Percentiles rank a stretch among this genome's conserved stretches.
These are phyloP conservation scores for Tipula unca DNA, from an alignment of 2,888 invertebrate species.

Conservation along the genomic window DNA sequence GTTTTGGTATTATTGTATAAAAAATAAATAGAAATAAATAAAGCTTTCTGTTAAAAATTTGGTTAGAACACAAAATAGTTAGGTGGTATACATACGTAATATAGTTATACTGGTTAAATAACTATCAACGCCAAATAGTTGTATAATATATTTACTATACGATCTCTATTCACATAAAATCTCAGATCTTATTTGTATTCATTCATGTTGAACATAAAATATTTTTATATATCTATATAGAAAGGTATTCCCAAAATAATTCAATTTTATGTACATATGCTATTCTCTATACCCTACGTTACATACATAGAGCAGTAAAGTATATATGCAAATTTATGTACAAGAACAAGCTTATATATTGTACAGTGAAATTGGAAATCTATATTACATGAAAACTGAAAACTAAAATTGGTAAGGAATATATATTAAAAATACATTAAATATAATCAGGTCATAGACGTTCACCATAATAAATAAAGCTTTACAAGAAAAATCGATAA, in stretches of 20 bases:
- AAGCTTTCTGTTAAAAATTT: not conserved
- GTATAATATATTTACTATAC: not conserved
- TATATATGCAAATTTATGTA: not conserved
- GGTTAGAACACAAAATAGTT: too few relatives aligned
- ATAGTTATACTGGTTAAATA: not conserved
- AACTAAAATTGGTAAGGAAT: not conserved
- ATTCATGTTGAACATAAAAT: not conserved
- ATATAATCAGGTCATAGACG: conserved; percentile 2
- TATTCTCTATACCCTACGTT: not conserved
- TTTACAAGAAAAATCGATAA: not conserved
- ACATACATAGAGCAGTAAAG: not conserved
- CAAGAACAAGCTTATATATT: not conserved
- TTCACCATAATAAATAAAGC: not conserved
- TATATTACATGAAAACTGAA: not conserved
- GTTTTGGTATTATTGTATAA: not conserved
- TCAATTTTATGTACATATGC: conserved; percentile 8
- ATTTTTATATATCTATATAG: not conserved
- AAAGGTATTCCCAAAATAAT: not conserved
- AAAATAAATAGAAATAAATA: too few relatives aligned
- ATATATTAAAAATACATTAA: not conserved
- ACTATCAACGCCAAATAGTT: not conserved
- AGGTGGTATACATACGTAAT: not conserved
- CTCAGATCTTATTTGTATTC: conserved; percentile 4
- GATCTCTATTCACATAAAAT: not conserved
- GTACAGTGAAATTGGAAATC: not conserved